A percentile compares a stretch with the other conserved stretches of the same genome.
phyloP scores from a whole-genome alignment of 2,113 vertebrate genomes.

The Oxyruncus cristatus region DNA sequence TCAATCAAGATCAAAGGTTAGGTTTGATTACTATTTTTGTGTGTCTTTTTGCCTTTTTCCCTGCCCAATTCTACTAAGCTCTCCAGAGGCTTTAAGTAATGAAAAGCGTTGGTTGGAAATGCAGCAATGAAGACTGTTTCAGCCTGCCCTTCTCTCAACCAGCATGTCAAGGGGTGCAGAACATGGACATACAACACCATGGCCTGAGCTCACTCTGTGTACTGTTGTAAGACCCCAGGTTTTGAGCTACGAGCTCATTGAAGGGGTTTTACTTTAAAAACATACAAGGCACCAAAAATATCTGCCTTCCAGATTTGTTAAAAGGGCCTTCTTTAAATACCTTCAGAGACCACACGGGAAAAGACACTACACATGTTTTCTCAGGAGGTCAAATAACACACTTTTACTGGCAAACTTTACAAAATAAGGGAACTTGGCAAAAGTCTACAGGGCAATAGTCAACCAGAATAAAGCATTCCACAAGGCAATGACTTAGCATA shows the following conservation, averaged over 20 bases:
- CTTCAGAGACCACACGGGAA: neutral
- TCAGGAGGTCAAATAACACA: neutral
- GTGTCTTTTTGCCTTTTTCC: neutral
- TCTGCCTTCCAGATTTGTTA: neutral
- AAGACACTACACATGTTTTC: neutral
- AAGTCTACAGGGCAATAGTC: neutral
- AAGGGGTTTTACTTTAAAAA: neutral
- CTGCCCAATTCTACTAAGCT: neutral
- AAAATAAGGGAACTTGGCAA: neutral
- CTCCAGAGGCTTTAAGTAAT: neutral
- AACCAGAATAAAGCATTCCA: neutral
- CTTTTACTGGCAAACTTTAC: neutral
- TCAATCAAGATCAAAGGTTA: conserved; percentile 42
- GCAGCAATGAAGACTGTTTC: neutral
- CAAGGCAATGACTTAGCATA: neutral
- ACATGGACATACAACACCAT: accelerated
- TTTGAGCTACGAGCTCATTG: neutral
- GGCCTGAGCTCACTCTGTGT: neutral
- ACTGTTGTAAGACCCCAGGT: neutral
- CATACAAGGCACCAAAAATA: neutral
- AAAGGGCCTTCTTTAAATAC: neutral
- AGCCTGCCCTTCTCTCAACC: neutral
- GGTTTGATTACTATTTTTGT: neutral
- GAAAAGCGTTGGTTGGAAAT: neutral
- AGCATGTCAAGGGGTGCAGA: neutral